Evolutionary conservation across 2,888 invertebrate genomes (phyloP).

Genomic region (Aphodius granarius): DNA sequence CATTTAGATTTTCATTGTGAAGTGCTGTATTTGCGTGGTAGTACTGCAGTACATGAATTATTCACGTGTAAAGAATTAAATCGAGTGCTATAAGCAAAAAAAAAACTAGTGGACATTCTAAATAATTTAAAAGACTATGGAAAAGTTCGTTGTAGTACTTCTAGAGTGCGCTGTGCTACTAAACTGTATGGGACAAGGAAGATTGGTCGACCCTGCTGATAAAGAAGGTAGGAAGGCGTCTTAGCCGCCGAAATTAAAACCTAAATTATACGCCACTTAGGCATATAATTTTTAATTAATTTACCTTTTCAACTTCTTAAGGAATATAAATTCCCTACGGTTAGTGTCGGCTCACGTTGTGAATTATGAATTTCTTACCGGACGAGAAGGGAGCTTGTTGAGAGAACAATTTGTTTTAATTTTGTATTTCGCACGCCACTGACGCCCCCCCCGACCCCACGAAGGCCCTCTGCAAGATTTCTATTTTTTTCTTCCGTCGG

Average conservation of each 20-base stretch:
- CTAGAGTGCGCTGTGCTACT: slow-evolving; percentile 6
- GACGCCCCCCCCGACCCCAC: too few species aligned
- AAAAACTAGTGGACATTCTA: too few species aligned
- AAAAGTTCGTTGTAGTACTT: slow-evolving; percentile 11
- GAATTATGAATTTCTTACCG: slow-evolving; percentile 21
- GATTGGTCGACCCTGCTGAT: slow-evolving; percentile 24
- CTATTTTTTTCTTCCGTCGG: not conserved
- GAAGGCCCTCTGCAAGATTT: not conserved
- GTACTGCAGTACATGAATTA: slow-evolving; percentile 13
- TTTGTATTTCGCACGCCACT: not conserved
- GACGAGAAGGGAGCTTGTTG: not conserved
- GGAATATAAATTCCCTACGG: slow-evolving; percentile 33
- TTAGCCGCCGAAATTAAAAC: slow-evolving; percentile 30
- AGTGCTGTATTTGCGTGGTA: slow-evolving; percentile 13
- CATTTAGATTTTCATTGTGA: not conserved
- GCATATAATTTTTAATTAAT: slow-evolving; percentile 37
- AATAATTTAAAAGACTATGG: not conserved
- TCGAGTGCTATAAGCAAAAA: too few species aligned
- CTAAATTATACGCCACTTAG: slow-evolving; percentile 30
- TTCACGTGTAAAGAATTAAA: not conserved
- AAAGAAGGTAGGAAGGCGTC: slow-evolving; percentile 33
- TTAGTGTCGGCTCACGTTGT: slow-evolving; percentile 24
- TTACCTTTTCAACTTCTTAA: slow-evolving; percentile 31
- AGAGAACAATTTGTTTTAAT: slow-evolving; percentile 23
- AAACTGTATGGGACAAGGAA: slow-evolving; percentile 4